phyloP scores from a whole-genome alignment of 2,797 vertebrate species.

The Mycteria americana region DNA sequence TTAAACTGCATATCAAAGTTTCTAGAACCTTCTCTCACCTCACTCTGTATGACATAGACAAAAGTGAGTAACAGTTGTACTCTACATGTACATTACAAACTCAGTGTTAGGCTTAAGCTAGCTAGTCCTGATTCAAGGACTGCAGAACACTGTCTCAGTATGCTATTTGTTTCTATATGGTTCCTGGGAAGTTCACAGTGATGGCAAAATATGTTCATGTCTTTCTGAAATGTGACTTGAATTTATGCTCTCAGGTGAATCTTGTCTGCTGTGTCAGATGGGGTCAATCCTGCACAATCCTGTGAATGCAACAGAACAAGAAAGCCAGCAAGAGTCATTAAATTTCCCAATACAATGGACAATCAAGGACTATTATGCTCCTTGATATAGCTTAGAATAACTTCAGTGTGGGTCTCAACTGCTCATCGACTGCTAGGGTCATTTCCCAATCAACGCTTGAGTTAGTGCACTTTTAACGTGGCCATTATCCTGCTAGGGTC shows the following conservation, averaged over 20 bases:
- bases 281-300: background rate
- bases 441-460: background rate
- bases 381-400: background rate
- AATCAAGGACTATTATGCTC: background rate
- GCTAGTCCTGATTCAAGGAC: background rate
- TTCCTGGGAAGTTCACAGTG: background rate
- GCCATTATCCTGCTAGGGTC: background rate
- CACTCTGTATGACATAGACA: background rate
- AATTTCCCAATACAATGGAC: background rate
- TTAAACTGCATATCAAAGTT: background rate
- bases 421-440: background rate
- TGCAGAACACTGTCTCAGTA: background rate
- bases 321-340: background rate
- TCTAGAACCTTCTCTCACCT: background rate
- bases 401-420: background rate
- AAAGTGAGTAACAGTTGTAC: background rate
- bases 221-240: background rate
- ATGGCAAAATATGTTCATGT: background rate
- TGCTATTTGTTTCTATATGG: background rate
- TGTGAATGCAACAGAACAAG: background rate
- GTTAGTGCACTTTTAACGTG: background rate
- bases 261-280: background rate
- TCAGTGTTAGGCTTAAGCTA: background rate
- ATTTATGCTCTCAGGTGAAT: background rate
- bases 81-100: background rate